phyloP scores from a whole-genome alignment of 2,888 invertebrate genomes.

The Microctonus brassicae region DNA sequence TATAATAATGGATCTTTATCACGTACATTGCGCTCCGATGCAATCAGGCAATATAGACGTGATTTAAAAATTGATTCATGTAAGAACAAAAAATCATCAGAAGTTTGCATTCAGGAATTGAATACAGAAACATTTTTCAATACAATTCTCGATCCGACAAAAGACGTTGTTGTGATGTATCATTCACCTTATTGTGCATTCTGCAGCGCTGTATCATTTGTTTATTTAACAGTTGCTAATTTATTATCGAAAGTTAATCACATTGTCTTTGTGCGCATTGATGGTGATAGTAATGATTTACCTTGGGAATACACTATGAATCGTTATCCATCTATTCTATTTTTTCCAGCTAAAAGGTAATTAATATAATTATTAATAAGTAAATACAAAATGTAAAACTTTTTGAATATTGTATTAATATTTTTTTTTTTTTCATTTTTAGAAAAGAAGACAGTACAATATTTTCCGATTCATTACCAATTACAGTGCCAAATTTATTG shows the following conservation, averaged over 20 bases:
- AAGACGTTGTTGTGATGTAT: slow-evolving; percentile 84
- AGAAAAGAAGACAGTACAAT: slow-evolving; percentile 80
- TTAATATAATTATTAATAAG: not conserved
- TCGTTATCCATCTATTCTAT: slow-evolving; percentile 83
- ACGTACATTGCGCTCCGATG: slow-evolving; percentile 66
- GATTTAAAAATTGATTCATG: slow-evolving; percentile 49
- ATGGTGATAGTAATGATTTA: slow-evolving; percentile 87
- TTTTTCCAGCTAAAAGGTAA: slow-evolving; percentile 82
- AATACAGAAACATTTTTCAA: slow-evolving; percentile 77
- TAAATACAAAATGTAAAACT: too few species aligned
- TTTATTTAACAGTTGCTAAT: slow-evolving; percentile 77
- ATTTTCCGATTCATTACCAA: slow-evolving; percentile 76
- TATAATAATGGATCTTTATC: slow-evolving; percentile 69
- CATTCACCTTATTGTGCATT: slow-evolving; percentile 85
- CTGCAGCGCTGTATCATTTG: slow-evolving; percentile 79
- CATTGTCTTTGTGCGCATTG: slow-evolving; percentile 78
- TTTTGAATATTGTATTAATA: too few species aligned
- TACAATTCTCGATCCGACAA: slow-evolving; percentile 74
- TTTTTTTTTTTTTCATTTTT: slow-evolving; percentile 41
- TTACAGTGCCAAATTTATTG: slow-evolving; percentile 78
- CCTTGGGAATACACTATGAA: slow-evolving; percentile 89
- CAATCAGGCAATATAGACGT: slow-evolving; percentile 49
- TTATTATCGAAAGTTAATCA: slow-evolving; percentile 72
- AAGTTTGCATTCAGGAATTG: slow-evolving; percentile 76
- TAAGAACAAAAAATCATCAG: slow-evolving; percentile 41